Conservation (phyloP, 2,888 invertebrate genomes). For the Caenorhabditis becei region DNA sequence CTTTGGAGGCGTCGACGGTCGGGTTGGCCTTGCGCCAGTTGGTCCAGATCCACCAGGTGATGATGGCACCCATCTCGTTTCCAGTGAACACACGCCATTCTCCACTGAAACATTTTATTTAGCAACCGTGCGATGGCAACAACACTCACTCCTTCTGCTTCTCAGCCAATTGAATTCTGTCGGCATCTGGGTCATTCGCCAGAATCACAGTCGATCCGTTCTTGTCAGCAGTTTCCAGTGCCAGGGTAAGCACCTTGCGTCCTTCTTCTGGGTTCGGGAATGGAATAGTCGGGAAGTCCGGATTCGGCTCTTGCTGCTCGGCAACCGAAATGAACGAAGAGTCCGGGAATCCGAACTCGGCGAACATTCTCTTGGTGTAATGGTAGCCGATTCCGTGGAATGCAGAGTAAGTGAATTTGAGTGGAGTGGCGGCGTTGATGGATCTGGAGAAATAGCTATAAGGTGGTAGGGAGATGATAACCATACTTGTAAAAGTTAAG, state of each 20-base stretch:
- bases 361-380: constrained; percentile 88
- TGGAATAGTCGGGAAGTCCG: constrained; percentile 96
- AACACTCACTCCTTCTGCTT: constrained; percentile 85
- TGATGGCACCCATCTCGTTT: constrained; percentile 93
- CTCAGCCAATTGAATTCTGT: constrained; percentile 94
- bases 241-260: constrained; percentile 84
- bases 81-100: constrained; percentile 94
- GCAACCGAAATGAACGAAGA: constrained; percentile 82
- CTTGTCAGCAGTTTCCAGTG: constrained; percentile 88
- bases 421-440: constrained; percentile 81
- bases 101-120: constrained; percentile 85
- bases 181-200: constrained; percentile 99
- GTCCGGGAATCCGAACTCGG: constrained; percentile 86
- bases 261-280: constrained; percentile 99
- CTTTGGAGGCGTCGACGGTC: constrained; percentile 83
- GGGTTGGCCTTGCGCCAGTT: constrained; percentile 83
- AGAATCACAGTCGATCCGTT: constrained; percentile 88
- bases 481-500: constrained; percentile 69
- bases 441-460: constrained; percentile 61
- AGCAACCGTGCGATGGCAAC: no score
- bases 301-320: constrained; percentile 90
- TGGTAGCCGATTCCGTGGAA: constrained; percentile 97
- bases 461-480: not conserved
- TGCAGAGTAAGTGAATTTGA: constrained; percentile 92
- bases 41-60: constrained; percentile 94